A percentile compares a stretch with the other conserved stretches of the same genome.
These are phyloP conservation scores for Steatocranus sp. DNA, from an alignment of 2,797 vertebrate genomes.

Conservation along the genomic window DNA sequence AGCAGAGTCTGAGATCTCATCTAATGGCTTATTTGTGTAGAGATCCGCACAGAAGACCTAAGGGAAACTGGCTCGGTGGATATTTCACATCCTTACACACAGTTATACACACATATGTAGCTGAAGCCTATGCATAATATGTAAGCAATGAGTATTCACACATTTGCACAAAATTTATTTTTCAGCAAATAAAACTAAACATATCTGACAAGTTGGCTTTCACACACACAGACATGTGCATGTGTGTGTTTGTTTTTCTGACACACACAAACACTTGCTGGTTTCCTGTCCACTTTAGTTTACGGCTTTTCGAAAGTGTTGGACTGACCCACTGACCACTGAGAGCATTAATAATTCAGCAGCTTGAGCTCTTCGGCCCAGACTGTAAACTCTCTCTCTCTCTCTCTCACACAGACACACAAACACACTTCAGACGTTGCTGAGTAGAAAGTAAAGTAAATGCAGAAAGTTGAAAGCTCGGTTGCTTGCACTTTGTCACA, in stretches of 20 bases:
- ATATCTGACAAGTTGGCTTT: not conserved
- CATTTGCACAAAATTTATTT: not conserved
- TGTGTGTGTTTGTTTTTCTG: not conserved
- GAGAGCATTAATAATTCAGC: slow-evolving; percentile 60
- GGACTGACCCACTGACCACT: slow-evolving; percentile 35
- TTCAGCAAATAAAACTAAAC: not conserved
- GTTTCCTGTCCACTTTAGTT: not conserved
- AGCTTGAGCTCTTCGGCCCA: slow-evolving; percentile 15
- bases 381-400: too few relatives aligned
- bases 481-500: slow-evolving; percentile 23
- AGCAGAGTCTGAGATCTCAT: not conserved
- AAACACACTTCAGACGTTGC: not conserved
- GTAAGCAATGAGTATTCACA: not conserved
- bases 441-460: slow-evolving; percentile 25
- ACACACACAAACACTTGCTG: not conserved
- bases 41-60: not conserved
- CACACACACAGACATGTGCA: not conserved
- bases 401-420: not conserved
- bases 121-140: not conserved
- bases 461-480: not conserved
- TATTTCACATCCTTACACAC: not conserved
- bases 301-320: slow-evolving; percentile 19
- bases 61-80: not conserved
- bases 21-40: slow-evolving; percentile 54
- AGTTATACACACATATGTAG: not conserved